Conservation (phyloP, 1,140 invertebrate genomes). For the Psilanteris sp. region DNA sequence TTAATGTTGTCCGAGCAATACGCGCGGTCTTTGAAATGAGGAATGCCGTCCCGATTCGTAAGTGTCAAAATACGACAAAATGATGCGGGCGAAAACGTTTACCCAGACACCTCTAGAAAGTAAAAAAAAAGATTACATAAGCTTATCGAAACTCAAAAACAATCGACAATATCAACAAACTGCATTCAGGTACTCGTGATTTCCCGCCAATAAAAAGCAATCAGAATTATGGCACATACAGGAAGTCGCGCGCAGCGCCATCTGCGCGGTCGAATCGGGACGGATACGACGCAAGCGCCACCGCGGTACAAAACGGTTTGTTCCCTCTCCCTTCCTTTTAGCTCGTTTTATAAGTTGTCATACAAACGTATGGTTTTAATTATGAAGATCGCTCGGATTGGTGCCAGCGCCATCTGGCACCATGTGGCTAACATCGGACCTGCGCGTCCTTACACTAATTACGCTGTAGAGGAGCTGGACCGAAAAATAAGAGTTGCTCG, state of each 20-base stretch:
- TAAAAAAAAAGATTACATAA: constrained; percentile 2
- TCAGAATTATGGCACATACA: constrained; percentile 49
- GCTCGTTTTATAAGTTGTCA: too few relatives aligned
- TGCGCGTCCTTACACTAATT: neutral
- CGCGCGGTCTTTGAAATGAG: neutral
- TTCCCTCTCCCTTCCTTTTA: constrained; percentile 1
- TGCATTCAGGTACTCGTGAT: constrained; percentile 49
- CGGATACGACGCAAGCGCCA: constrained; percentile 6
- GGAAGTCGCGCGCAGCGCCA: constrained; percentile 42
- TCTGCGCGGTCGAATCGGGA: constrained; percentile 40
- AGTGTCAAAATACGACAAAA: constrained; percentile 4
- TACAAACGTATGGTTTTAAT: constrained; percentile 31
- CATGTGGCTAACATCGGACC: neutral
- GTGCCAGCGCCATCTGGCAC: constrained; percentile 11
- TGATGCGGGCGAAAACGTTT: constrained; percentile 16
- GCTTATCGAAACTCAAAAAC: neutral
- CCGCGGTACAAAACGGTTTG: neutral
- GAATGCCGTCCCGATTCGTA: constrained; percentile 29
- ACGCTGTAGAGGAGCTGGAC: neutral
- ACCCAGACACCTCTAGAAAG: constrained; percentile 3
- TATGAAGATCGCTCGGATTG: constrained; percentile 32
- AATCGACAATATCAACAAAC: constrained; percentile 16
- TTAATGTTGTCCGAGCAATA: neutral
- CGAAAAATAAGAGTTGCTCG: constrained; percentile 1
- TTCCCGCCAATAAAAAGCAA: constrained; percentile 42